Evolutionary conservation across 2,888 invertebrate genomes (phyloP).

Genomic region (Mactromeris polynyma): DNA sequence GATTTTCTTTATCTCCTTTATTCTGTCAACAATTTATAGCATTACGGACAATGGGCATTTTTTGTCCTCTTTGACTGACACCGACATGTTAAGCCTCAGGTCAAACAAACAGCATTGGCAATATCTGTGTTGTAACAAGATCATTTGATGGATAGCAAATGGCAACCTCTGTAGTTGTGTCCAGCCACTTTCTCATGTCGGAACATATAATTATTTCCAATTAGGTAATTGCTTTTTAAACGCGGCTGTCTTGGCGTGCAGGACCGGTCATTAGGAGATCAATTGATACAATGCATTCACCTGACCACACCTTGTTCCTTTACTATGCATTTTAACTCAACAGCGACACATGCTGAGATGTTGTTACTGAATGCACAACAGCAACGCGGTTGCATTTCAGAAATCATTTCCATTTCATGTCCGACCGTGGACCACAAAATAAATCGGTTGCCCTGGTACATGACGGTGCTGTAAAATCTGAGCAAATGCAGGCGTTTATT

Average conservation of each 20-base stretch:
- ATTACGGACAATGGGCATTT: background rate
- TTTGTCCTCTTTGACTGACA: constrained; percentile 19
- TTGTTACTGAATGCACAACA: background rate
- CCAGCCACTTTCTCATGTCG: constrained; percentile 35
- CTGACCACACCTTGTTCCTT: background rate
- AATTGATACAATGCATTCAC: constrained; percentile 18
- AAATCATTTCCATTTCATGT: no score
- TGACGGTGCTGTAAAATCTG: no score
- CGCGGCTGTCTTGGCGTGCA: constrained; percentile 36
- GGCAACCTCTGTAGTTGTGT: constrained; percentile 50
- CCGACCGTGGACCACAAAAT: no score
- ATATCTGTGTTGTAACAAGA: constrained; percentile 30
- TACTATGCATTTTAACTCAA: background rate
- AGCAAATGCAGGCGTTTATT: no score
- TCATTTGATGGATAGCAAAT: constrained; percentile 60
- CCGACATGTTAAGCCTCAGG: constrained; percentile 29
- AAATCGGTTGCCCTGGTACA: no score
- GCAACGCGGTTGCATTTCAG: no score
- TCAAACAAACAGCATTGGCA: constrained; percentile 33
- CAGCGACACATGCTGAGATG: background rate
- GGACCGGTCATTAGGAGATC: constrained; percentile 14
- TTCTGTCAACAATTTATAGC: constrained; percentile 1
- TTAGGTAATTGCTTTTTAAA: constrained; percentile 65
- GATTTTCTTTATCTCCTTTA: background rate
- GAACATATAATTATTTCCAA: constrained; percentile 55